Evolutionary conservation across 2,797 vertebrate species (phyloP).

Genomic region (Phataginus tetradactyla): DNA sequence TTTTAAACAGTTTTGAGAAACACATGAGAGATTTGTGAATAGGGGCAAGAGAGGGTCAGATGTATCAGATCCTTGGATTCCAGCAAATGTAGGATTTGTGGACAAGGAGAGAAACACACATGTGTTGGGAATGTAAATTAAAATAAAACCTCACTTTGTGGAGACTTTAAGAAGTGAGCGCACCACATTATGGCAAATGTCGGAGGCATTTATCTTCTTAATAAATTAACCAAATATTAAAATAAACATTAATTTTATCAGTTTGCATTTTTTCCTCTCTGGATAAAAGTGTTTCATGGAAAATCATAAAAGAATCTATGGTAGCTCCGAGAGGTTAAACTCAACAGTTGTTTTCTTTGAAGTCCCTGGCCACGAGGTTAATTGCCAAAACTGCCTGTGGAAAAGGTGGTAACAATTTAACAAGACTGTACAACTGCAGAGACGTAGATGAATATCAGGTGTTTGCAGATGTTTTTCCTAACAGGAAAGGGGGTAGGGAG

Average conservation of each 20-base stretch:
- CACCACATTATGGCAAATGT: slow-evolving; percentile 6
- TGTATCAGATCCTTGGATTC: slow-evolving; percentile 80
- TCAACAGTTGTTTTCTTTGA: slow-evolving; percentile 94
- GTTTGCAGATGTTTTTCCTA: slow-evolving; percentile 92
- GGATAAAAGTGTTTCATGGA: slow-evolving; percentile 93
- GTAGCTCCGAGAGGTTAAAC: slow-evolving; percentile 94
- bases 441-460: slow-evolving; percentile 94
- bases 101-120: slow-evolving; percentile 66
- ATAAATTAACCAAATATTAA: slow-evolving; percentile 85
- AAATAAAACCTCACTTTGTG: slow-evolving; percentile 60
- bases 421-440: slow-evolving; percentile 91
- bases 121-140: slow-evolving; percentile 76
- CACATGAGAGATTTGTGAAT: slow-evolving; percentile 83
- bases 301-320: slow-evolving; percentile 96
- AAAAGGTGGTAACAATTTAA: slow-evolving; percentile 99
- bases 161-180: slow-evolving; percentile 26
- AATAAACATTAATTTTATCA: slow-evolving; percentile 86
- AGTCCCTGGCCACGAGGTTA: slow-evolving; percentile 94
- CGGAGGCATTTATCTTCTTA: slow-evolving; percentile 76
- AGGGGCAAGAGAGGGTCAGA: slow-evolving; percentile 84
- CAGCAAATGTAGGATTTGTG: slow-evolving; percentile 76
- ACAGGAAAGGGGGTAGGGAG: slow-evolving; percentile 85
- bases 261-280: slow-evolving; percentile 77
- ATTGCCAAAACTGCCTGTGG: slow-evolving; percentile 95
- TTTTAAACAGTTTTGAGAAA: slow-evolving; percentile 83